These are phyloP conservation scores for Hanleya hanleyi DNA, from an alignment of 2,888 invertebrate genomes.

Conservation along the genomic window DNA sequence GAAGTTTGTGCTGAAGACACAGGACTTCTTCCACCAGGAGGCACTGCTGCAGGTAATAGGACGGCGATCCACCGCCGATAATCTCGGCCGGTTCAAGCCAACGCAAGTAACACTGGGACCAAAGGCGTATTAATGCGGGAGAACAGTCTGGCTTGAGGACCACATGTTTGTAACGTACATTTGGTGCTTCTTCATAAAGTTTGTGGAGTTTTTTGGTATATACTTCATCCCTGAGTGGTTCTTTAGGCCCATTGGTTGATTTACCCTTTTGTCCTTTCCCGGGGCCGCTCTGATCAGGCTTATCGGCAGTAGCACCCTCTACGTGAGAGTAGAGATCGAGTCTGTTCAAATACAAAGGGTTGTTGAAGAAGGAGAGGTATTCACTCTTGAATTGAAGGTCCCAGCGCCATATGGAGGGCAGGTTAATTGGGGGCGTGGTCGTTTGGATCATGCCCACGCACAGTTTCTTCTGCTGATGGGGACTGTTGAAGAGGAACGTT, in stretches of 20 bases:
- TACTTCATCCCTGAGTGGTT: slow-evolving; percentile 31
- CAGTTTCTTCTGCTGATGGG: slow-evolving; percentile 83
- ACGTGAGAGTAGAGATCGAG: slow-evolving; percentile 11
- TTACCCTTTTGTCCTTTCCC: neutral
- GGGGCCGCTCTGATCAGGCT: neutral
- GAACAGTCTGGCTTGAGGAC: slow-evolving; percentile 44
- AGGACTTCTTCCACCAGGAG: slow-evolving; percentile 72
- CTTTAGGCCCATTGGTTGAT: slow-evolving; percentile 51
- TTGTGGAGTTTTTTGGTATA: slow-evolving; percentile 70
- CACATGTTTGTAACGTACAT: neutral
- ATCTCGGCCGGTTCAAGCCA: slow-evolving; percentile 90
- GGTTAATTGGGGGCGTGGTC: slow-evolving; percentile 13
- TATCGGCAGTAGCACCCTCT: neutral
- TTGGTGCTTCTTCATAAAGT: neutral
- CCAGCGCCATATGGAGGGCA: slow-evolving; percentile 87
- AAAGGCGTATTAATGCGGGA: slow-evolving; percentile 77
- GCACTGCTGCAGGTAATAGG: slow-evolving; percentile 72
- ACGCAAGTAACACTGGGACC: slow-evolving; percentile 92
- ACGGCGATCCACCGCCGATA: slow-evolving; percentile 79
- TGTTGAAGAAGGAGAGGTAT: slow-evolving; percentile 87
- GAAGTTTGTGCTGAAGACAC: slow-evolving; percentile 61
- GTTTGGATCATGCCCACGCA: slow-evolving; percentile 13
- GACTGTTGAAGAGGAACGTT: slow-evolving; percentile 93
- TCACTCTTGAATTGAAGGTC: slow-evolving; percentile 87
- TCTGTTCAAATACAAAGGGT: slow-evolving; percentile 80